phyloP scores from a whole-genome alignment of 2,888 invertebrate species.

The Troides aeacus region DNA sequence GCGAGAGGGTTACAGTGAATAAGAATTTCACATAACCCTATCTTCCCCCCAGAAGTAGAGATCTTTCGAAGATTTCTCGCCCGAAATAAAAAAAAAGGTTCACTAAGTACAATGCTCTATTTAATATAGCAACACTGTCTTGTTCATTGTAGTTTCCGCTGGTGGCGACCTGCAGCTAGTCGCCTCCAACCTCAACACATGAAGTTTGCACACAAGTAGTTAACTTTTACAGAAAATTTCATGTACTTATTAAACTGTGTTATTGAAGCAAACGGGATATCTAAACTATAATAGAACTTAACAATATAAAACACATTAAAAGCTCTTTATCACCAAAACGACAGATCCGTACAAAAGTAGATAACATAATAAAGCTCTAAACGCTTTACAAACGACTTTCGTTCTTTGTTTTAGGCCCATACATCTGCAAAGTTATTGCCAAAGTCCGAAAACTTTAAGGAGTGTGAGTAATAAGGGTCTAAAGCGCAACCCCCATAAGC shows the following conservation, averaged over 20 bases:
- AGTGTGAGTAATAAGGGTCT: not conserved
- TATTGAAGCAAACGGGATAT: not conserved
- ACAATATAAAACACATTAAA: not conserved
- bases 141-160: constrained; percentile 1
- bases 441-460: constrained; percentile 2
- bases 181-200: constrained; percentile 17
- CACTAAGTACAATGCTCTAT: too few relatives aligned
- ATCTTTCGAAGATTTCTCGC: too few relatives aligned
- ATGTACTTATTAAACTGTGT: not conserved
- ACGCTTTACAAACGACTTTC: not conserved
- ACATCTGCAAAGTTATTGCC: not conserved
- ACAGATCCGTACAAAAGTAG: not conserved
- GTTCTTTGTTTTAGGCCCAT: not conserved
- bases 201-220: constrained; percentile 8
- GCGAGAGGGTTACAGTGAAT: too few relatives aligned
- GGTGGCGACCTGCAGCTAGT: constrained; percentile 9
- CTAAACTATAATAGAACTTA: not conserved
- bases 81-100: too few relatives aligned
- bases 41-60: too few relatives aligned
- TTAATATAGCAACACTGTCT: not conserved
- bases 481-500: not conserved
- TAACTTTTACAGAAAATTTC: constrained; percentile 2
- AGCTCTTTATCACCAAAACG: not conserved
- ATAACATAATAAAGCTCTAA: constrained; percentile 1
- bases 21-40: too few relatives aligned